Base-by-base conservation (phyloP, 2,797 vertebrate species). In the Gouania willdenowi region DNA sequence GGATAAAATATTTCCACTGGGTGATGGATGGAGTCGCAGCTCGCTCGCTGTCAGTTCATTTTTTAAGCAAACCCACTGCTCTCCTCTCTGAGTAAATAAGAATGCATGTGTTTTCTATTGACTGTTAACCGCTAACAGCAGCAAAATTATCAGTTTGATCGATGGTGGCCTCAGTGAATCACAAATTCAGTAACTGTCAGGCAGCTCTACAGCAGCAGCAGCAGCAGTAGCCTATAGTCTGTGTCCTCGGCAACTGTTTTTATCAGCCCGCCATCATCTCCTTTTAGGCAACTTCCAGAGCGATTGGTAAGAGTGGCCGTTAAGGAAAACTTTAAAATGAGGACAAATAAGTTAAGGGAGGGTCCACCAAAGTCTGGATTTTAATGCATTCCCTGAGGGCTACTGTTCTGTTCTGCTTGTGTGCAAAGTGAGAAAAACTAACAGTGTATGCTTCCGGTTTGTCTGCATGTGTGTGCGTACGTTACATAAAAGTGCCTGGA, bases 1-100 rank as follows among this genome's bases (percentile, higher is more conserved):
- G 81, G 74, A 77, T 86, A 53, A 76, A 84, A 85, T 86, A 86
- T 86, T 85, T 77, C 61, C 63, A 42, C 26, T 60, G 14, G n/a
- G 42, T 88, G 87, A 89, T 86, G 83, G 85, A 88, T 89, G 86
- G 83, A 85, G 81, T 81, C 41, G 65, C 61, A n/a, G 39, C 13
- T 46, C 64, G 58, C 63, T 81, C 66, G 71, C 71, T 85, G 84
- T 87, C 88, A 84, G 79, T 88, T 85, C 70, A 83, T 89, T 88
- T 81, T 87, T 88, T 85, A 86, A 82, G 58, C 58, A 75, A 66
- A 77, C 61, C 73, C 80, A 49, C 68, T 26, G 21, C 66, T 74
- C 60, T n/a, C n/a, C n/a, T n/a, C n/a, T 79, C 70, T 38, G 66
- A 62, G 83, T 87, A 87, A 88, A 89, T 86, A 88, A 80, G 67